Conservation (phyloP, 53 echinoderm and acorn worm species). For the Glandiceps talaboti region DNA sequence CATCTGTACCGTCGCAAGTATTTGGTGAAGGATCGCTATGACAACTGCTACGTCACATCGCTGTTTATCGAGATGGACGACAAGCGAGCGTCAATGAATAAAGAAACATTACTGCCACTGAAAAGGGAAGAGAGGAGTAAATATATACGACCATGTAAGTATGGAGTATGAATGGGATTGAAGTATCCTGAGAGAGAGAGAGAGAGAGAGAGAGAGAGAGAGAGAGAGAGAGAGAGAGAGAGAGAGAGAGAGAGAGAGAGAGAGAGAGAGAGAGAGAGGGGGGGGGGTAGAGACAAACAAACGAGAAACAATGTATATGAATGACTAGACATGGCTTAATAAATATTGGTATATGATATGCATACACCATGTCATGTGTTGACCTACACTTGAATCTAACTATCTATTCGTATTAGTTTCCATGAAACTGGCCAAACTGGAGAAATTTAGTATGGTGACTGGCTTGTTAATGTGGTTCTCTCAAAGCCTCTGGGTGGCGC, state of each 20-base stretch:
- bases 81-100: slow-evolving; percentile 28
- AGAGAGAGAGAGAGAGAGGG: no score
- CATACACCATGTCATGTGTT: no score
- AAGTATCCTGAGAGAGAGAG: no score
- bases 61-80: slow-evolving; percentile 45
- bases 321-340: no score
- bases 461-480: slow-evolving; percentile 67
- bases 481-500: slow-evolving; percentile 40
- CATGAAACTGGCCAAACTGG: slow-evolving; percentile 43
- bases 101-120: slow-evolving; percentile 54
- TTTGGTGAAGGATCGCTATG: slow-evolving; percentile 58
- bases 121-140: slow-evolving; percentile 34
- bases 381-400: no score
- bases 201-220: no score
- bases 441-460: slow-evolving; percentile 33
- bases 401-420: slow-evolving; percentile 33
- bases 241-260: no score
- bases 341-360: no score
- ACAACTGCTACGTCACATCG: slow-evolving; percentile 82
- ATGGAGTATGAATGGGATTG: no score
- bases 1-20: slow-evolving; percentile 45
- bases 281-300: no score
- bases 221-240: no score
- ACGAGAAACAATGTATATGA: no score
- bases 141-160: slow-evolving; percentile 70